These are phyloP conservation scores for Chelonus formosanus DNA, from an alignment of 2,888 invertebrate species.

Conservation along the genomic window DNA sequence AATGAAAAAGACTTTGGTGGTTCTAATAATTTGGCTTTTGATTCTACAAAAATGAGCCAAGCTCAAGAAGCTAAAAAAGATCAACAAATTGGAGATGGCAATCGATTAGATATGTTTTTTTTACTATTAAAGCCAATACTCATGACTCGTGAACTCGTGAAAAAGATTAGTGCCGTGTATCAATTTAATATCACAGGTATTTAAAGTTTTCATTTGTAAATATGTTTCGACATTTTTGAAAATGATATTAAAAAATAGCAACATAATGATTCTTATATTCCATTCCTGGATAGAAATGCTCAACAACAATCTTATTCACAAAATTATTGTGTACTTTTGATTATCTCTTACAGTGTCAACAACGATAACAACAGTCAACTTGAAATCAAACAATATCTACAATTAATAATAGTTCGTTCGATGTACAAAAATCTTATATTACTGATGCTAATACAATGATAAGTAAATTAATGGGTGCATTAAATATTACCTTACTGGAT, in stretches of 20 bases:
- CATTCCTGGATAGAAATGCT: constrained; percentile 69
- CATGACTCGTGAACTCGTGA: constrained; percentile 82
- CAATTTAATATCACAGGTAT: constrained; percentile 88
- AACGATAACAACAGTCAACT: constrained; percentile 51
- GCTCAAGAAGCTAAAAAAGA: constrained; percentile 62
- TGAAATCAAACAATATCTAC: constrained; percentile 54
- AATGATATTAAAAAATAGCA: constrained; percentile 65
- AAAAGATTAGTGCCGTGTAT: constrained; percentile 83
- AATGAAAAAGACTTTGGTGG: constrained; percentile 59
- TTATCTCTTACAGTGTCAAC: constrained; percentile 45
- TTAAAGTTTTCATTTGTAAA: constrained; percentile 12
- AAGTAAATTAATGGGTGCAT: constrained; percentile 86
- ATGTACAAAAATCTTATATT: constrained; percentile 63
- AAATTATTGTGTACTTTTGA: constrained; percentile 55
- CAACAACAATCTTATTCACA: constrained; percentile 62
- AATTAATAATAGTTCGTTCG: constrained; percentile 56
- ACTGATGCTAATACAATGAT: constrained; percentile 78
- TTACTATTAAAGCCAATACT: constrained; percentile 73
- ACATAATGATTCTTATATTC: constrained; percentile 73
- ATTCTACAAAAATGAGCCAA: constrained; percentile 20
- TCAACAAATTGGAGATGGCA: constrained; percentile 63
- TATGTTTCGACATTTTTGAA: neutral
- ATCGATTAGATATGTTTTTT: constrained; percentile 75
- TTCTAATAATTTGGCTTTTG: constrained; percentile 25
- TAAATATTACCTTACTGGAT: constrained; percentile 75